A percentile compares a stretch with the other conserved stretches of the same genome.
Conservation (phyloP, 2,113 vertebrate genomes). For the Melanostigma gelatinosum region DNA sequence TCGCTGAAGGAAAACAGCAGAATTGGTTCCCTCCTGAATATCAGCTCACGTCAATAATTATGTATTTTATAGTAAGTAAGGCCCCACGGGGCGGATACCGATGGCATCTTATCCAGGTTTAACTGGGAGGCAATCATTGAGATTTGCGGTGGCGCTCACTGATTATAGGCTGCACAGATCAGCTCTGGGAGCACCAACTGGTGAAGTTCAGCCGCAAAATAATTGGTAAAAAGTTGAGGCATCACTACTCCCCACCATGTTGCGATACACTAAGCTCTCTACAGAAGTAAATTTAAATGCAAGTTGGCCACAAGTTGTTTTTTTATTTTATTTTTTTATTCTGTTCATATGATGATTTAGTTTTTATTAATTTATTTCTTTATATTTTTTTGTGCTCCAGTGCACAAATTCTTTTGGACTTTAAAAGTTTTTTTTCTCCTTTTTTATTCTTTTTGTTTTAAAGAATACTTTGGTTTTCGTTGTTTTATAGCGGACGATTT, state of each 20-base stretch:
- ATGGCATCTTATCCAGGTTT: conserved; percentile 5
- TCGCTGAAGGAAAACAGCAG: not conserved
- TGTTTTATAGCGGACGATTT: conserved; percentile 82
- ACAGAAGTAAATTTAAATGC: conserved; percentile 40
- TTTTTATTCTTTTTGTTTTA: conserved; percentile 82
- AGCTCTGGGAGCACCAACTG: conserved; percentile 1
- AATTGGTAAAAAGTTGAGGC: conserved; percentile 24
- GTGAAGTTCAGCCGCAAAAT: conserved; percentile 19
- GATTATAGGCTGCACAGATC: not conserved
- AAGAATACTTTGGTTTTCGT: conserved; percentile 81
- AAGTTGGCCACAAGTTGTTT: conserved; percentile 54
- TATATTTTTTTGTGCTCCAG: conserved; percentile 70
- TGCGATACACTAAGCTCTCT: conserved; percentile 42
- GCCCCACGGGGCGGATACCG: conserved; percentile 7
- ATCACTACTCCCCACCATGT: conserved; percentile 32
- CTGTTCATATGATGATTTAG: conserved; percentile 33
- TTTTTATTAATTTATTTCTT: conserved; percentile 53
- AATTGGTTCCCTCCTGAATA: conserved; percentile 15
- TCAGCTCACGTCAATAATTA: conserved; percentile 21
- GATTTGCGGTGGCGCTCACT: conserved; percentile 17
- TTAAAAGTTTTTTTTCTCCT: conserved; percentile 71
- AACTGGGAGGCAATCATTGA: conserved; percentile 36
- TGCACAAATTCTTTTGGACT: conserved; percentile 81
- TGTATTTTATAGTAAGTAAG: conserved; percentile 27
- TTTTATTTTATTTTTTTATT: conserved; percentile 21